Evolutionary conservation across 2,888 invertebrate genomes (phyloP).

Genomic region (Synergus japonicus): DNA sequence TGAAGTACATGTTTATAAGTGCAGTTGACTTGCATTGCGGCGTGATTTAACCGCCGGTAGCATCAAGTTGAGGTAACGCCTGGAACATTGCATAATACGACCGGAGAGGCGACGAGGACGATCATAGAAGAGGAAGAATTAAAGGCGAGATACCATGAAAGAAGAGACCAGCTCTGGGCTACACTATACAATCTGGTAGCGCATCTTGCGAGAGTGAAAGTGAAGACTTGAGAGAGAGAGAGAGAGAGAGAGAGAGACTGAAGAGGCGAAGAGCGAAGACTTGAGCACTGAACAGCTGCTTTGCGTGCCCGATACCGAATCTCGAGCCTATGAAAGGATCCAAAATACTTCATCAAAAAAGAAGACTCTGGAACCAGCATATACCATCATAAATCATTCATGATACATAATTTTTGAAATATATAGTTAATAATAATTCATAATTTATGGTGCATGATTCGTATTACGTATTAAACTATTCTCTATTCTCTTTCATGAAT

Average conservation of each 20-base stretch:
- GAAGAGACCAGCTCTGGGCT: constrained; percentile 50
- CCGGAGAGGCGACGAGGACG: constrained; percentile 51
- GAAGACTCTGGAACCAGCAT: neutral
- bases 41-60: constrained; percentile 39
- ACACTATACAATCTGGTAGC: constrained; percentile 60
- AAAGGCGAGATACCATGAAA: constrained; percentile 43
- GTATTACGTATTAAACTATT: neutral
- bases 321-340: neutral
- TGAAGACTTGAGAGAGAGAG: constrained; percentile 53
- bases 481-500: neutral
- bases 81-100: constrained; percentile 61
- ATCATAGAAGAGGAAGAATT: constrained; percentile 52
- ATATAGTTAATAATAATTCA: neutral
- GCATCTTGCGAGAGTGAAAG: constrained; percentile 68
- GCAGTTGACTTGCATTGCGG: constrained; percentile 18
- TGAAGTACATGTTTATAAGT: constrained; percentile 2
- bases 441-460: neutral
- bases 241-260: neutral
- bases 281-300: constrained; percentile 35
- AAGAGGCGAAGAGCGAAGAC: neutral
- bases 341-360: neutral
- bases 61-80: constrained; percentile 62
- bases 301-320: constrained; percentile 6
- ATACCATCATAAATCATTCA: neutral
- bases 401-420: neutral